phyloP scores from a whole-genome alignment of 2,888 invertebrate genomes.

The Eucriotettix oculatus region DNA sequence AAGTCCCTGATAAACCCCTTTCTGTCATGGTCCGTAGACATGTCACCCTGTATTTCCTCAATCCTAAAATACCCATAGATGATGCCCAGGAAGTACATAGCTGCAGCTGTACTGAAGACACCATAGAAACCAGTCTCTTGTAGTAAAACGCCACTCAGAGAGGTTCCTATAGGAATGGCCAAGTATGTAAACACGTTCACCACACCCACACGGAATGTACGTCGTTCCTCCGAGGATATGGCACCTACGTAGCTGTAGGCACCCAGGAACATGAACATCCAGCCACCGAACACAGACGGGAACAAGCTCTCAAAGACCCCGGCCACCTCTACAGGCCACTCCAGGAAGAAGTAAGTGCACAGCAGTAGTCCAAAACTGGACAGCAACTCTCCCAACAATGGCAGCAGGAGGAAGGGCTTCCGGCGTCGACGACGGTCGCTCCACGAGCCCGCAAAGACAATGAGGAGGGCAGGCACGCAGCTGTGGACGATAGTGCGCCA shows the following conservation, averaged over 20 bases:
- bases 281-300: constrained; percentile 66
- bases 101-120: too few relatives aligned
- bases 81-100: too few relatives aligned
- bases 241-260: too few relatives aligned
- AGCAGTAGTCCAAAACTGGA: constrained; percentile 61
- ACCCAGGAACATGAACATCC: constrained; percentile 61
- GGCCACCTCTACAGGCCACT: constrained; percentile 57
- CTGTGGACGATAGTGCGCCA: constrained; percentile 79
- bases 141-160: too few relatives aligned
- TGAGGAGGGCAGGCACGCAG: constrained; percentile 60
- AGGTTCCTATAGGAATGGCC: too few relatives aligned
- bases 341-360: constrained; percentile 63
- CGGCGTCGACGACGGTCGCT: constrained; percentile 44
- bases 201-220: too few relatives aligned
- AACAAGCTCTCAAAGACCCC: constrained; percentile 67
- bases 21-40: too few relatives aligned
- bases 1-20: background rate
- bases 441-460: constrained; percentile 68
- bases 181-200: too few relatives aligned
- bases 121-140: too few relatives aligned
- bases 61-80: too few relatives aligned
- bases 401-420: constrained; percentile 69
- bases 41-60: too few relatives aligned
- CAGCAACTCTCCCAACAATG: constrained; percentile 63
- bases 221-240: too few relatives aligned